A percentile compares a stretch with the other conserved stretches of the same genome.
phyloP scores from a whole-genome alignment of 2,797 vertebrate species.

The Avahi laniger region DNA sequence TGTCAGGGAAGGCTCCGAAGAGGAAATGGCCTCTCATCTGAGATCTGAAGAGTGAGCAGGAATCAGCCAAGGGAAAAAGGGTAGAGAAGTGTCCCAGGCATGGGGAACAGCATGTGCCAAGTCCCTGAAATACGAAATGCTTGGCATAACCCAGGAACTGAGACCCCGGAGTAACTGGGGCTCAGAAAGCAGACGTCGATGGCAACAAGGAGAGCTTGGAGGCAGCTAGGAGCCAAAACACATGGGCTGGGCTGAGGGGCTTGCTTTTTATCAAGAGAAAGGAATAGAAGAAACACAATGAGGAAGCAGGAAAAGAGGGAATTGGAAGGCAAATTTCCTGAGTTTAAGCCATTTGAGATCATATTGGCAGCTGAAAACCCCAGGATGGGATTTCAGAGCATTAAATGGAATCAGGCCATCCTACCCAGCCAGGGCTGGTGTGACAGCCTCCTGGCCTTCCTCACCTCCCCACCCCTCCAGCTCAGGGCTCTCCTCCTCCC shows the following conservation, averaged over 20 bases:
- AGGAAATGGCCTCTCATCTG: background rate
- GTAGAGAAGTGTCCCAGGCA: background rate
- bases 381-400: slow-evolving; percentile 13
- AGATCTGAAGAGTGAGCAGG: background rate
- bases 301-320: background rate
- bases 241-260: background rate
- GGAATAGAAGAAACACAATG: background rate
- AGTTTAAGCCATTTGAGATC: slow-evolving; percentile 21
- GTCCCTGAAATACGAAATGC: background rate
- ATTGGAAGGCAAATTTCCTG: slow-evolving; percentile 1
- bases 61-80: background rate
- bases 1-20: background rate
- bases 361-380: background rate
- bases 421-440: background rate
- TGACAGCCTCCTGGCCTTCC: background rate
- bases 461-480: background rate
- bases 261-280: background rate
- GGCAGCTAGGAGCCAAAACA: background rate
- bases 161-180: background rate
- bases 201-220: background rate
- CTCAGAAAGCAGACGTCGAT: background rate
- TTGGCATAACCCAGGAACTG: background rate
- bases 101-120: background rate
- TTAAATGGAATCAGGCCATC: background rate
- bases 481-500: background rate